Evolutionary conservation across 2,888 invertebrate species (phyloP).

Genomic region (Amblyteles armatorius): DNA sequence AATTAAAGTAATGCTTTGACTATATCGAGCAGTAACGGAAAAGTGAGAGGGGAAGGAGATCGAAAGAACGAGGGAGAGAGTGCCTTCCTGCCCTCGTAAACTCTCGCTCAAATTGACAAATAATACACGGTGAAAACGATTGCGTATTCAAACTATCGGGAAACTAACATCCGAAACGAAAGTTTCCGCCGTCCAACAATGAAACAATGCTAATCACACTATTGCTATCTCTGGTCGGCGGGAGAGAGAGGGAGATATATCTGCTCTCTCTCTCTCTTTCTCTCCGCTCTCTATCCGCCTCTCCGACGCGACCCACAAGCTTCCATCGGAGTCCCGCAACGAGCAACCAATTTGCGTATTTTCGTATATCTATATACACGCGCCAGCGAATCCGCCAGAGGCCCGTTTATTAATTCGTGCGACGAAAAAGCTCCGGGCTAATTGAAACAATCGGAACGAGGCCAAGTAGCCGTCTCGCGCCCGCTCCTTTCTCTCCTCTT

Average conservation of each 20-base stretch:
- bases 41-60: conserved; percentile 29
- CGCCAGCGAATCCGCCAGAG: conserved; percentile 6
- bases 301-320: conserved; percentile 26
- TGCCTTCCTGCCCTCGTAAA: conserved; percentile 42
- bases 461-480: conserved; percentile 55
- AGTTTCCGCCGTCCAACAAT: conserved; percentile 62
- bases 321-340: not conserved
- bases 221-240: conserved; percentile 58
- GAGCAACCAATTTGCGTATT: conserved; percentile 45
- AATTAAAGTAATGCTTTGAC: conserved; percentile 40
- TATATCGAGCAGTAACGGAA: not conserved
- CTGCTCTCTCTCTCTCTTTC: not conserved
- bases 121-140: conserved; percentile 68
- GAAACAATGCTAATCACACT: conserved; percentile 68
- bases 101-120: conserved; percentile 70
- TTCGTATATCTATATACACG: conserved; percentile 10
- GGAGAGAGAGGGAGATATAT: conserved; percentile 8
- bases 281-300: not conserved
- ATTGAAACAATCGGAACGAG: conserved; percentile 67
- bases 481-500: conserved; percentile 23
- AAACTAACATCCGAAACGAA: conserved; percentile 72
- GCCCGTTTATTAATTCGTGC: conserved; percentile 56
- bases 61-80: conserved; percentile 28
- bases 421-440: conserved; percentile 63
- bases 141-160: conserved; percentile 67